phyloP scores from a whole-genome alignment of 2,797 vertebrate species.

The Ibycter americanus region DNA sequence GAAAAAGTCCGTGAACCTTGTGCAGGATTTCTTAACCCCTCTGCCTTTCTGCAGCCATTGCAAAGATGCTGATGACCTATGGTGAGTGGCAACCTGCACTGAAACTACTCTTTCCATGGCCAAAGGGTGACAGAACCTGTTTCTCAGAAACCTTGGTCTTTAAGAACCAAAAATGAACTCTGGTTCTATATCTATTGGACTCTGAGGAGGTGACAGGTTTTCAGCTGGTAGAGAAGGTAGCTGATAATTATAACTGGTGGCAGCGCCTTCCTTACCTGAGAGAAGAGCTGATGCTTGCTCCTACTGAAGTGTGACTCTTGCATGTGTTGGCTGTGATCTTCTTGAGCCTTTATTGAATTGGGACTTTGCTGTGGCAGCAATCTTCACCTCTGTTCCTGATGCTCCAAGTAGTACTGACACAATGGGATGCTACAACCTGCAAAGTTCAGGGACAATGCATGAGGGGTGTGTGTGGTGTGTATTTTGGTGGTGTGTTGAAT shows the following conservation, averaged over 20 bases:
- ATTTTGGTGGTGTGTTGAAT: not conserved
- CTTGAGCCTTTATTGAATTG: not conserved
- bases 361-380: not conserved
- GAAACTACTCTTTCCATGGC: accelerated
- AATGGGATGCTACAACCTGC: not conserved
- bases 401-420: accelerated
- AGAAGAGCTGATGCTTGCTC: not conserved
- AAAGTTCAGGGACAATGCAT: accelerated
- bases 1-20: not conserved
- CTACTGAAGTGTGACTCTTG: not conserved
- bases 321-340: not conserved
- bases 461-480: accelerated
- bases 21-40: not conserved
- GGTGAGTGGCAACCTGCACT: not conserved
- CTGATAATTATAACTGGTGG: not conserved
- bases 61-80: not conserved
- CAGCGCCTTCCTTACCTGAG: not conserved
- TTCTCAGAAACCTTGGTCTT: not conserved
- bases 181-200: not conserved
- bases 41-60: not conserved
- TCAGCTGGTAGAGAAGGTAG: not conserved
- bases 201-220: not conserved
- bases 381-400: not conserved
- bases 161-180: not conserved
- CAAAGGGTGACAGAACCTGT: not conserved